Evolutionary conservation across 2,888 invertebrate species (phyloP), one percentile per base, ranked within the genome.

Genomic region (Nomada lathburiana): DNA sequence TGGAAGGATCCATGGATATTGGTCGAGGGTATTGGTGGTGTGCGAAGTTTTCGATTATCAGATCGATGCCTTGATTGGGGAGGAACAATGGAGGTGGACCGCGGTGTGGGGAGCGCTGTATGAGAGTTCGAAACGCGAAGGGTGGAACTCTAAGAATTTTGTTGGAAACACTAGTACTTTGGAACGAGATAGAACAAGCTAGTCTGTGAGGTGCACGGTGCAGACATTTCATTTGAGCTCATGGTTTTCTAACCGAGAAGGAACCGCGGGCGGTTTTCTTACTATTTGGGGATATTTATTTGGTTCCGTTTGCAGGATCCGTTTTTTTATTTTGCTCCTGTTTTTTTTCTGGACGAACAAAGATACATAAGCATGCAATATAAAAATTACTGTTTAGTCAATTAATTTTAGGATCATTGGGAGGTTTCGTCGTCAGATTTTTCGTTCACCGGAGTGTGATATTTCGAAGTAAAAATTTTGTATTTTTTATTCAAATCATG

Each of bases 241-340:
- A 16, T 2, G n/a, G 18, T 67, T 36, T 36, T 36, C 9, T 36
- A 36, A 7, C 36, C 36, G 36, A 4, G 26, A 26, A 10, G 36
- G 59, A 74, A 70, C 82, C 81, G 82, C 82, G 63, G 82, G 81
- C 82, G 82, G 82, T 81, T 62, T 70, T 69, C 13, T 3, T n/a
- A 65, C 18, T 29, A 16, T 67, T 67, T 47, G 20, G 62, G 50
- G 13, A 36, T 50, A 52, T 18, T 47, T 26, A 18, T 26, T 57
- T 16, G 7, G 57, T 57, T 57, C 57, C 11, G 26, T 2, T 57
- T 26, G 23, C 10, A 3, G 9, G 20, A 23, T 16, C n/a, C 9
- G 29, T 20, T 42, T 50, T 29, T 5, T 29, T 44, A 7, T 23
- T 42, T 20, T 7, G 5, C n/a, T 18, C 23, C 47, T 9, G 2